Evolutionary conservation across 1,140 invertebrate species (phyloP), one percentile per base, ranked within the genome.

Genomic region (Dendroctonus valens): DNA sequence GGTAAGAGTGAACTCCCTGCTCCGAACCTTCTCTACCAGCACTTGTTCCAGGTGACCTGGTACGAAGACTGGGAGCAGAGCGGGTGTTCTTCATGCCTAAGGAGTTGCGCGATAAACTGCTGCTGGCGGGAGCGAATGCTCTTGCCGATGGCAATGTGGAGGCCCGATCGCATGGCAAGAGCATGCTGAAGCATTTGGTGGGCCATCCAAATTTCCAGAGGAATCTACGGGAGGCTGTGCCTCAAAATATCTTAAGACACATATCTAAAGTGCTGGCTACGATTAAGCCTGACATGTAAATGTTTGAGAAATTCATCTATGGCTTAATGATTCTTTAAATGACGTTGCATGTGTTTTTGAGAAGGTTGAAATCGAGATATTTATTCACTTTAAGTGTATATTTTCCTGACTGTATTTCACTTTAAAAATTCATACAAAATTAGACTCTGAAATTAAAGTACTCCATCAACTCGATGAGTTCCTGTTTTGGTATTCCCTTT

Each of bases 81-180:
- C 83, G 87, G 63, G 81, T 88, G 5, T 86, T 97, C 70, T 85
- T 84, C 53, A 79, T 92, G 72, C 84, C 88, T 0, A 84, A 86
- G 68, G 94, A 97, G 65, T 84, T 89, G 0, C 86, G 89, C 26
- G 92, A 95, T 50, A 87, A 89, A 70, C 81, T 97, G 42, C 79
- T 98, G 41, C 83, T 87, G 15, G 86, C 89, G 0, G 88, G 89
- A 4, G 91, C 93, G 0, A 91, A 91, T 72, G 85, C 96, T 64
- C 78, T 95, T 0, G 88, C 87, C 6, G 96, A 98, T 77, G 91
- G 92, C 9, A 92, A 89, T 76, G 83, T 92, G 14, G 91, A 95
- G 68, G 91, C 94, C 0, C 87, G 96, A 69, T 87, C 84, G 69
- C 82, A 88, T 75, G 87, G 88, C 2, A 86, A 90, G 72, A 83